Conservation (phyloP, 35 echinoderm and acorn worm species). For the Apostichopus californicus region DNA sequence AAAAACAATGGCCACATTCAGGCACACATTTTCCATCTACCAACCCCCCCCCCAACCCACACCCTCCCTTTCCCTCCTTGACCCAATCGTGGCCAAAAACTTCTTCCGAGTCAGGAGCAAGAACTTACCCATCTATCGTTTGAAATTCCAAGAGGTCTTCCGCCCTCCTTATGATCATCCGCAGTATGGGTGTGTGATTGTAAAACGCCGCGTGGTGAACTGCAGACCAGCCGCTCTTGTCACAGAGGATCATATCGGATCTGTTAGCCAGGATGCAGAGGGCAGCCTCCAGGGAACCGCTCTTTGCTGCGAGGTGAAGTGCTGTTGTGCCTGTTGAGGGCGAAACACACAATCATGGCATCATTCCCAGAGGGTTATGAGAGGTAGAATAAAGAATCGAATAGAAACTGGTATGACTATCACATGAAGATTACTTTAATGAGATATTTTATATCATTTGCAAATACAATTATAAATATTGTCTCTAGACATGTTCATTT, state of each 20-base stretch:
- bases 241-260: slow-evolving; percentile 79
- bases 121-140: slow-evolving; percentile 88
- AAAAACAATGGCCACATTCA: too few relatives aligned
- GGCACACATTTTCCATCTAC: too few relatives aligned
- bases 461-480: too few relatives aligned
- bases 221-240: slow-evolving; percentile 86
- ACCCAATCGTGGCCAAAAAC: not conserved
- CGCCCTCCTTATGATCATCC: slow-evolving; percentile 80
- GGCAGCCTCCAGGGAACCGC: slow-evolving; percentile 86
- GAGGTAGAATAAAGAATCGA: not conserved
- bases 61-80: too few relatives aligned
- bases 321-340: slow-evolving; percentile 79
- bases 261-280: slow-evolving; percentile 80
- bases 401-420: too few relatives aligned
- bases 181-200: slow-evolving; percentile 88
- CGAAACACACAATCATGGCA: not conserved
- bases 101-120: not conserved
- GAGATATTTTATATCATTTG: too few relatives aligned
- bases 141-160: slow-evolving; percentile 83
- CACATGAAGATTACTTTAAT: too few relatives aligned
- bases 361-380: not conserved
- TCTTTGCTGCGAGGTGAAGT: slow-evolving; percentile 81
- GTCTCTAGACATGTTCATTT: too few relatives aligned
- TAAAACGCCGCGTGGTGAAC: slow-evolving; percentile 96
- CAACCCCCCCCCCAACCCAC: too few relatives aligned